Base-by-base conservation (phyloP, 2,888 invertebrate species). In the Tetanocera ferruginea region DNA sequence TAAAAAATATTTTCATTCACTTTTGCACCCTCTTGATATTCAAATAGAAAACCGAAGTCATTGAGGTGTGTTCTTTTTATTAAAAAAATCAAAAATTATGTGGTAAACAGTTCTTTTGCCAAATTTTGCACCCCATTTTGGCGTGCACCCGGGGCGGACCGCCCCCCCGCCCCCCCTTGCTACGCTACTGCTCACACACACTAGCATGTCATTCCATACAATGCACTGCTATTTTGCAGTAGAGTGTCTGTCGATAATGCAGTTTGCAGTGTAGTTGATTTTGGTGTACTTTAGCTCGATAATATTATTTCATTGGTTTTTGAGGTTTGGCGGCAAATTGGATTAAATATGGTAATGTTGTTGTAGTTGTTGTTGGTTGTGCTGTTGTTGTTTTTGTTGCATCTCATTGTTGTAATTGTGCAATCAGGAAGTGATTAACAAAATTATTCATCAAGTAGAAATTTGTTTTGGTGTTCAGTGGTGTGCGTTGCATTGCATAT, bases 211-310 rank as follows among this genome's bases (percentile, higher is more conserved):
- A 51, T 3, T 19, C 23, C 3, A 28, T 31, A 19, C 11, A 71
- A 17, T 74, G 77, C 60, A 76, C 79, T 78, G 76, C 76, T 73
- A 78, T 78, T 80, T 64, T 67, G 75, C 52, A 80, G 74, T 75
- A 72, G 71, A 76, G 78, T 78, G 69, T 72, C 70, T 28, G 76
- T 64, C 64, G 64, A 31, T 31, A 64, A 64, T 31, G 64, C 64
- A 64, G 64, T n/a, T n/a, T 28, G 64, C 64, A 31, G 57, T 23
- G 62, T 6, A 62, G 62, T 62, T 62, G 62, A 23, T 62, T 23
- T 28, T 62, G 62, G 23, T 25, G 62, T 19, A 19, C 55, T 55
- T 55, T 62, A 8, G 62, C 5, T 28, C 62, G 17, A 28, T 62
- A 28, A 25, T 62, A 28, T 25, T 62, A 17, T 62, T 62, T 8